Base-by-base conservation (phyloP, 2,113 vertebrate species). In the Salvelinus fontinalis region DNA sequence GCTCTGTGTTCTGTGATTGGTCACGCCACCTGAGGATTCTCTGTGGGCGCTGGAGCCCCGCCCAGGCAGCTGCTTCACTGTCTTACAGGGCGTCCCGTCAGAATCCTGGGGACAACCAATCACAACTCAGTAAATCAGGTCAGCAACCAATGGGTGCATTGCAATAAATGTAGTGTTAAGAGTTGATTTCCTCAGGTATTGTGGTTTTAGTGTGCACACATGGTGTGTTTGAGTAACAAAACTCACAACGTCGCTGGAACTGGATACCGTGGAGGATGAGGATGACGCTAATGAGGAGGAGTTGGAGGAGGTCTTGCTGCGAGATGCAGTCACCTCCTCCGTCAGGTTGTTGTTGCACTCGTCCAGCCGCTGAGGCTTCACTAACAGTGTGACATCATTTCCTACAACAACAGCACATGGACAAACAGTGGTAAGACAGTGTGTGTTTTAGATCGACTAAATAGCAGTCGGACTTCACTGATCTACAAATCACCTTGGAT, bases 181-280 rank as follows among this genome's bases (percentile, higher is more conserved):
- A 59, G 9, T 49, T n/a, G 20, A 65, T 62, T 34, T 67, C 51
- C n/a, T 70, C 9, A 22, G 48, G 2, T 4, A 39, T 27, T 2
- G 67, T 24, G 49, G 27, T 39, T 34, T 68, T 18, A 16, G 69
- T 54, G 29, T 39, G 66, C 34, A 22, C 26, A 7, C 27, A 29
- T 51, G 44, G 24, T 13, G 4, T 31, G 26, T 27, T 44, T 22
- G 2, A 2, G 16, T 26, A 71, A 27, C 0, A 26, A 73, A 77
- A 96, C 97, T 96, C 89, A 98, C 98, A 67, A 95, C 97, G 8
- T 99, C 97, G 29, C 97, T 99, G 83, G 96, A 99, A 84, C 96
- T 96, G 90, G 96, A 96, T 71, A 95, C 89, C 0, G 95, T 95
- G 76, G 96, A 44, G 39, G 39, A 96, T 2, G 95, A 96, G 70